Base-by-base conservation (phyloP, 2,888 invertebrate genomes). In the Ernsta delagoae region DNA sequence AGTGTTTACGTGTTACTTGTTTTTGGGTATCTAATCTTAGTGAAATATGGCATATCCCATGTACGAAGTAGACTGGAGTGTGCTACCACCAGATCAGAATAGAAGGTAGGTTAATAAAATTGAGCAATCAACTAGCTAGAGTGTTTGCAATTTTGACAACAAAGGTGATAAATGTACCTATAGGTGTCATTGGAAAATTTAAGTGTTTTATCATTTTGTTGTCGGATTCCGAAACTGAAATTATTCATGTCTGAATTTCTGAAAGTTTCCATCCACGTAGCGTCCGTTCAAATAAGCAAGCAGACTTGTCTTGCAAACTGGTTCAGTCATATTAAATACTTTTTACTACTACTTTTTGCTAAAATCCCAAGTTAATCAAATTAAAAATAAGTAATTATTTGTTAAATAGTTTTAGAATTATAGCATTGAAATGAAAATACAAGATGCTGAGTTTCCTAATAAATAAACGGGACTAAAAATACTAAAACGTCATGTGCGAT, bases 1-100 rank as follows among this genome's bases (percentile, higher is more conserved):
- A 83, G 85, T 83, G 83, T 81, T 80, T 81, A 77, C 79, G 75
- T 78, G 79, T 81, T 79, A 81, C 80, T 77, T 75, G 81, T 75
- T 77, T 78, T 75, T 79, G 77, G 76, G 39, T 24, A 54, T 74
- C 77, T 79, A 31, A 31, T 78, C 81, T 31, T 48, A 70, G 75
- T 71, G 31, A 73, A 85, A 72, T 74, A 93, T 93, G 93, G 93
- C 93, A 70, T 93, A 92, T 86, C 93, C 93, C 70, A 93, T 93
- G 93, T 96, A 96, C 84, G 97, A 97, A 87, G 95, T 96, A 70
- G 97, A 97, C 85, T 97, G 97, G 96, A 97, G 97, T 90, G 96
- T 97, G 77, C 92, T 97, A 79, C 97, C 97, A 73, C 96, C 97
- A 70, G 97, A 97, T 89, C 95, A 96, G 76, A 97, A 97, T 83